These are phyloP conservation scores for Euschistus heros DNA, from an alignment of 1,140 invertebrate species.

Conservation along the genomic window DNA sequence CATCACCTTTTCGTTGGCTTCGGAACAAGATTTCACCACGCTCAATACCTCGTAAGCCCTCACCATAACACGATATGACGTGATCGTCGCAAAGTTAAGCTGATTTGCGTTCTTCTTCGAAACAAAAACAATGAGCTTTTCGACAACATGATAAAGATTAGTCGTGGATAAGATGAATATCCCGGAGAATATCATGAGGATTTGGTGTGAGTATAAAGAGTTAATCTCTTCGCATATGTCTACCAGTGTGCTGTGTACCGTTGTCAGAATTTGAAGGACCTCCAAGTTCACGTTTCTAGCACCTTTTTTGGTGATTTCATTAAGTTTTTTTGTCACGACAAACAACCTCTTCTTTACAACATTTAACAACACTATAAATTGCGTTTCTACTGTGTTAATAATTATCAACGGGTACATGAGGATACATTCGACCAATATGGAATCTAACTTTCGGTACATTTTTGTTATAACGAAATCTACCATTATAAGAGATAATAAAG, in stretches of 20 bases:
- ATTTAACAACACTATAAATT: conserved; percentile 21
- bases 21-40: conserved; percentile 5
- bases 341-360: background rate
- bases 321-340: background rate
- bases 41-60: conserved; percentile 21
- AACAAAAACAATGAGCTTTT: conserved; percentile 12
- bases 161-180: conserved; percentile 21
- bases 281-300: background rate
- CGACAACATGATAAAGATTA: conserved; percentile 24
- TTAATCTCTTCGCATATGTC: conserved; percentile 10
- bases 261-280: background rate
- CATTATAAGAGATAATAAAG: background rate
- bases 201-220: conserved; percentile 16
- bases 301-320: background rate
- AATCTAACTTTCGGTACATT: background rate
- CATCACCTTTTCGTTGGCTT: conserved; percentile 15
- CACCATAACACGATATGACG: conserved; percentile 7
- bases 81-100: background rate
- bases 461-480: background rate
- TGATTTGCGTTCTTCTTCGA: background rate
- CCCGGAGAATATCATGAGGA: conserved; percentile 19
- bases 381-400: conserved; percentile 2
- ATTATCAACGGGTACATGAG: conserved; percentile 11
- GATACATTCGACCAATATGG: conserved; percentile 14
- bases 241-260: background rate